Evolutionary conservation across 1,140 invertebrate species (phyloP).

Genomic region (Heliothis virescens): DNA sequence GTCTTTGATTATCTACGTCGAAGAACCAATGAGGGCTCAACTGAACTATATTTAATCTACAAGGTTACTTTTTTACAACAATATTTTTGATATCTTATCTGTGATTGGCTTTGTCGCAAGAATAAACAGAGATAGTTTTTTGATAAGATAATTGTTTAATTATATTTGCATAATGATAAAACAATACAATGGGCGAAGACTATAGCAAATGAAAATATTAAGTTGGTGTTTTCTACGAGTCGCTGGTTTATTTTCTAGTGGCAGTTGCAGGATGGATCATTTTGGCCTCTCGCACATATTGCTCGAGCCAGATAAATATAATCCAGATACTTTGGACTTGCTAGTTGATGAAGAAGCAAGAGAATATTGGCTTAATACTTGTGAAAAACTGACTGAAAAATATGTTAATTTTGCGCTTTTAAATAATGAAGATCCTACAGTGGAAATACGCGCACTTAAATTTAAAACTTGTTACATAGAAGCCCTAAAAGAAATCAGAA

Average conservation of each 20-base stretch:
- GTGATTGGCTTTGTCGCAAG: conserved; percentile 42
- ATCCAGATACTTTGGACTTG: conserved; percentile 96
- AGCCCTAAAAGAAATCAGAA: conserved; percentile 91
- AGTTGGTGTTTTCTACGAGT: conserved; percentile 45
- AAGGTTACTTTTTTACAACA: conserved; percentile 16
- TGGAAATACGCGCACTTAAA: conserved; percentile 91
- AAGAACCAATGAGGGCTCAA: neutral
- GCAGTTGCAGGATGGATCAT: conserved; percentile 76
- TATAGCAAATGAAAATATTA: conserved; percentile 60
- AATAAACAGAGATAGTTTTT: conserved; percentile 49
- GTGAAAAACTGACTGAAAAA: conserved; percentile 93
- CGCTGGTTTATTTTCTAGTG: conserved; percentile 49
- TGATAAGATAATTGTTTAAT: conserved; percentile 74
- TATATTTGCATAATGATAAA: conserved; percentile 74
- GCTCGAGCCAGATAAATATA: conserved; percentile 88
- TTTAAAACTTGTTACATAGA: conserved; percentile 95
- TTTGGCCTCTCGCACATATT: conserved; percentile 81
- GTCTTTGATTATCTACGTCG: too few relatives aligned
- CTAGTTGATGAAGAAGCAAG: conserved; percentile 94
- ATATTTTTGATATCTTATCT: conserved; percentile 48
- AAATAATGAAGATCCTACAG: conserved; percentile 92
- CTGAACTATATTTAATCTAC: conserved; percentile 11
- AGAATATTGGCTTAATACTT: conserved; percentile 97
- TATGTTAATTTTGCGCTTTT: conserved; percentile 91
- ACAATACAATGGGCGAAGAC: conserved; percentile 72